phyloP scores from a whole-genome alignment of 2,797 vertebrate species.

The Vespertilio murinus region DNA sequence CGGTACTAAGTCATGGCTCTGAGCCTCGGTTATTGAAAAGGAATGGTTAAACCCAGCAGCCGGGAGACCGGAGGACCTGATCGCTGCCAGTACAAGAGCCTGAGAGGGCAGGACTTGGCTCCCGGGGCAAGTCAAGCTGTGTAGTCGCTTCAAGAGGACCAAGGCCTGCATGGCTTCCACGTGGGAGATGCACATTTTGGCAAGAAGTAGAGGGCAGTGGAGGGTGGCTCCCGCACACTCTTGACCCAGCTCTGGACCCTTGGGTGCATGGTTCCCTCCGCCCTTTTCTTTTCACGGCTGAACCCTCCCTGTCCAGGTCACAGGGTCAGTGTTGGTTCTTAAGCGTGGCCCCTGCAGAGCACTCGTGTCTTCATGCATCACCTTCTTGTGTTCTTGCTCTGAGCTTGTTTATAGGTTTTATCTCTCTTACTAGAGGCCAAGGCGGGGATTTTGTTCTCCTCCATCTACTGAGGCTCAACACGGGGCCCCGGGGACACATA shows the following conservation, averaged over 20 bases:
- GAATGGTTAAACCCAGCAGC: not conserved
- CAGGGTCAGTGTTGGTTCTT: not conserved
- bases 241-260: not conserved
- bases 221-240: fast-evolving
- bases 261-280: not conserved
- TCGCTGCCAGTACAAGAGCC: not conserved
- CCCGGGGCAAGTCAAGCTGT: not conserved
- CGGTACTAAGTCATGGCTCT: not conserved
- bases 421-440: not conserved
- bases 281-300: not conserved
- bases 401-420: not conserved
- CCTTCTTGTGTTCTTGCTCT: not conserved
- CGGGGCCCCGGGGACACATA: not conserved
- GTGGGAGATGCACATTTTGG: not conserved
- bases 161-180: fast-evolving
- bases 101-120: not conserved
- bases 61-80: not conserved
- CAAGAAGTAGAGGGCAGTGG: not conserved
- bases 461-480: fast-evolving
- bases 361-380: not conserved
- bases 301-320: not conserved
- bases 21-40: not conserved
- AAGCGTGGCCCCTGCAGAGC: not conserved
- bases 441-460: not conserved
- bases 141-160: not conserved